Percentiles rank a stretch among this genome's conserved stretches.
Conservation (phyloP, 2,113 vertebrate species). For the Channa maculata region DNA sequence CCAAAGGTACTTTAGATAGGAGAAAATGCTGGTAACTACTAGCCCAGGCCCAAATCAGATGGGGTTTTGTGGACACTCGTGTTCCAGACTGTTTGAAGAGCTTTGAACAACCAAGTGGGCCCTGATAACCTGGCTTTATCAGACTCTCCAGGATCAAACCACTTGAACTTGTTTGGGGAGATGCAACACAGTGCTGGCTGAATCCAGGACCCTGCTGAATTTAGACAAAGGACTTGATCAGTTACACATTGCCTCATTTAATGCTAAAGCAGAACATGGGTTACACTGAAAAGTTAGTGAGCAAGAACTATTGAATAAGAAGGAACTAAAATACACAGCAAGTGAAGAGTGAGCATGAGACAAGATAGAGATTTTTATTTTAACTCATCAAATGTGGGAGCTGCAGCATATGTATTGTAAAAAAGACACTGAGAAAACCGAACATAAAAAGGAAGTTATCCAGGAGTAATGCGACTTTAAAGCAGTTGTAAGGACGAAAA, state of each 20-base stretch:
- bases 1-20: conserved; percentile 43
- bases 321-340: neutral
- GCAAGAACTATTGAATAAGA: neutral
- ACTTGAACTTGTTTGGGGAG: conserved; percentile 1
- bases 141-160: conserved; percentile 6
- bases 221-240: neutral
- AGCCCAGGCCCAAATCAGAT: conserved; percentile 1
- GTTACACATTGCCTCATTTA: neutral
- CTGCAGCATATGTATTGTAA: conserved; percentile 13
- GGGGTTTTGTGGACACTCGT: conserved; percentile 36
- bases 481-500: neutral
- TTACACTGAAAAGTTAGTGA: neutral
- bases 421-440: neutral
- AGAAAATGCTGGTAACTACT: conserved; percentile 7
- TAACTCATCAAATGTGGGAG: conserved; percentile 39
- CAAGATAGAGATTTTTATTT: conserved; percentile 12
- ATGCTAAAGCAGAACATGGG: neutral
- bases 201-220: conserved; percentile 15
- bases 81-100: conserved; percentile 21
- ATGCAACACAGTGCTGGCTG: neutral
- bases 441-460: neutral
- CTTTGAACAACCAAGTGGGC: conserved; percentile 13
- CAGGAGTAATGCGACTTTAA: conserved; percentile 7
- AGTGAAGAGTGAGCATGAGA: neutral
- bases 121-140: neutral